Base-by-base conservation (phyloP, 1,140 invertebrate species). In the Gerris buenoi region DNA sequence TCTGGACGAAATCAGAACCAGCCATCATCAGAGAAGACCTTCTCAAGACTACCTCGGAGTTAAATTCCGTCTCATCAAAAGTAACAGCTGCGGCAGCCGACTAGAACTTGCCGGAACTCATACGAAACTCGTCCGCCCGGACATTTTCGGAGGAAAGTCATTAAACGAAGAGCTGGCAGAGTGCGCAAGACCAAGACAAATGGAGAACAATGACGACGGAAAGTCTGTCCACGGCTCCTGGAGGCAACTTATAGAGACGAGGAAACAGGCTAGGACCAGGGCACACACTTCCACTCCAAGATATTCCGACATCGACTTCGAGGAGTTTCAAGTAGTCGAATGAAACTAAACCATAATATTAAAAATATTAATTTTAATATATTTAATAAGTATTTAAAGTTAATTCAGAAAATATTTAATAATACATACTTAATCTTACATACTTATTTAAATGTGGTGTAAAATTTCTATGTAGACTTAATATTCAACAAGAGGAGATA, bases 81-180 rank as follows among this genome's bases (percentile, higher is more conserved):
- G 88, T 25, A 91, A 91, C 72, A 90, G 88, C 69, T 91, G 88
- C 73, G 89, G 88, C 72, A 90, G 88, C 74, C 81, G 89, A 46
- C 74, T 91, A 59, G 89, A 91, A 75, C 73, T 91, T 23, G 84
- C 88, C 0, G 88, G 88, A 0, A 82, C 83, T 56, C 83, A 73
- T 25, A 81, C 67, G 1, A 60, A 67, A 15, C 27, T 27, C 73
- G 81, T 88, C 27, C 74, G 90, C 62, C 62, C 69, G 25, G 64
- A 70, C 22, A 65, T 62, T 28, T 67, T 65, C 25, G 56, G 27
- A 15, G 69, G 67, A n/a, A 67, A 65, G 25, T 67, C n/a, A 27
- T 29, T 67, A 1, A 65, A 68, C 23, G 65, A 69, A 15, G 67
- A 68, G 22, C 56, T 69, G 64, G 64, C 57, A 2, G 70, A 68